These are phyloP conservation scores for Eupithecia subfuscata DNA, from an alignment of 2,888 invertebrate genomes.

Conservation along the genomic window DNA sequence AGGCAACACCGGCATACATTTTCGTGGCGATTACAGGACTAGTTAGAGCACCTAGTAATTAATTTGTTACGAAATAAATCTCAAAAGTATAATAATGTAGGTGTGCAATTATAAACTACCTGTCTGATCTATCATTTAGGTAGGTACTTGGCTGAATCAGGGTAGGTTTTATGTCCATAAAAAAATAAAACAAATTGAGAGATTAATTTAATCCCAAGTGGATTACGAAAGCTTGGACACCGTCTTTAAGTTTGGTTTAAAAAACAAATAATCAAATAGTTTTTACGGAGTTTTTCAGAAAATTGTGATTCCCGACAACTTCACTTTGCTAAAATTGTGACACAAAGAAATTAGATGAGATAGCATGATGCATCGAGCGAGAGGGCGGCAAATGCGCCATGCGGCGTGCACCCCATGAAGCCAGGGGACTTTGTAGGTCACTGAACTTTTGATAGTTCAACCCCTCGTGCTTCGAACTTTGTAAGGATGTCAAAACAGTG, in stretches of 20 bases:
- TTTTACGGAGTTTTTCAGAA: not conserved
- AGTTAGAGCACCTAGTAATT: not conserved
- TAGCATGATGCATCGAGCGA: slow-evolving; percentile 61
- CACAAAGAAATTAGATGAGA: slow-evolving; percentile 64
- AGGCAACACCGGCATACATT: slow-evolving; percentile 12
- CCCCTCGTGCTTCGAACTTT: slow-evolving; percentile 57
- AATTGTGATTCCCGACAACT: slow-evolving; percentile 5
- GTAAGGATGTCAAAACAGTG: slow-evolving; percentile 42
- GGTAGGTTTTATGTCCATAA: not conserved
- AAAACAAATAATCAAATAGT: not conserved
- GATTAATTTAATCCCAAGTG: not conserved
- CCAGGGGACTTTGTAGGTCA: slow-evolving; percentile 76
- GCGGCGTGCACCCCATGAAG: slow-evolving; percentile 74
- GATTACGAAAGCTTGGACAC: not conserved
- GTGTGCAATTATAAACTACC: not conserved
- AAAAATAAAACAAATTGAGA: not conserved
- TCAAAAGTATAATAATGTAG: not conserved
- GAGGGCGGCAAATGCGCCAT: slow-evolving; percentile 60
- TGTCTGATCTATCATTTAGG: not conserved
- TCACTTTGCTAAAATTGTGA: slow-evolving; percentile 35
- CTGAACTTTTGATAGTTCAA: slow-evolving; percentile 69
- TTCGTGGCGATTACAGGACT: not conserved
- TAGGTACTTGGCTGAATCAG: not conserved
- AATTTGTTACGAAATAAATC: not conserved
- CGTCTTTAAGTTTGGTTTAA: not conserved